Base-by-base conservation (phyloP, 2,113 vertebrate genomes). In the Recurvirostra avosetta region DNA sequence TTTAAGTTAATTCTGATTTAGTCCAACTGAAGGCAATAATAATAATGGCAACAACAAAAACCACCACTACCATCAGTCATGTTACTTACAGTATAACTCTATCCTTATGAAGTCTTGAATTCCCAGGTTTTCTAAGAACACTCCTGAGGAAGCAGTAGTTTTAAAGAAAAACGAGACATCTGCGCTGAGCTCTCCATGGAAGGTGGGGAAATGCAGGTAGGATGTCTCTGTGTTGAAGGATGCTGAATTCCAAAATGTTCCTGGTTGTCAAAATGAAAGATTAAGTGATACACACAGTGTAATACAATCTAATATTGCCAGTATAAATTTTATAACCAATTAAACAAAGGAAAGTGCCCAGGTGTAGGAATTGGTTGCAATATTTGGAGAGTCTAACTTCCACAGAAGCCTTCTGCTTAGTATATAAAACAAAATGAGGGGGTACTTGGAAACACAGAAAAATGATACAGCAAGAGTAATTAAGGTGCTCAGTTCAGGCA, bases 91-190 rank as follows among this genome's bases (percentile, higher is more conserved):
- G 90, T 98, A 97, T 61, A 99, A 98, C 70, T 99, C 99, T 85
- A 99, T 99, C 62, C 99, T 98, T 87, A 99, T 99, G 96, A 99
- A 99, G 90, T 99, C 99, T 49, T 99, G 99, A 95, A 99, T 99
- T 90, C 99, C 99, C 70, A 99, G 97, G 94, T 99, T 99, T 97
- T 99, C 99, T 96, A 99, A 97, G 98, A 99, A 99, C 13, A 99
- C 98, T 49, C 99, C 99, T 8, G 99, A 99, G 4, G 98, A 98
- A 27, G 99, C 98, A 23, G 98, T 98, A 41, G 99, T 99, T 97
- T 99, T 99, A 93, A 99, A 99, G 90, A 99, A 98, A 97, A 99
- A 99, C 17, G 99, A 99, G 38, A 99, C 98, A 86, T 99, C 99
- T 15, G 99, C 99, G 11, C 99, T 99, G 36, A 99, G 98, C 89